Evolutionary conservation across 2,113 vertebrate genomes (phyloP), one percentile per base, ranked within the genome.

Genomic region (Ochotona curzoniae): DNA sequence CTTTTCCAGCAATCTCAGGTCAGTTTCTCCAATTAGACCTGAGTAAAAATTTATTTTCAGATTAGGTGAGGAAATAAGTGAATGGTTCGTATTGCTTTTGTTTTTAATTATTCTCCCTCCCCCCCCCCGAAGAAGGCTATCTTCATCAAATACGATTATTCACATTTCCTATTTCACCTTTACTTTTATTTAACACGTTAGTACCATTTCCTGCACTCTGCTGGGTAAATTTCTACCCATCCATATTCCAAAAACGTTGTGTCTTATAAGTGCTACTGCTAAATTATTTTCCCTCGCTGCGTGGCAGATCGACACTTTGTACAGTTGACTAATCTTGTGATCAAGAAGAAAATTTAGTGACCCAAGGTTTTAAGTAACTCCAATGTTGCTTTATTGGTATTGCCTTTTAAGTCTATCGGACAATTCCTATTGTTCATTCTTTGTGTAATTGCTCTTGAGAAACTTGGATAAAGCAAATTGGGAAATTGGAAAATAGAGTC

Each of bases 1-100:
- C 98, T 99, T 51, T 99, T 99, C 95, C 99, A 99, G n/a, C 99
- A 99, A 90, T 99, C 99, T 0, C 98, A 99, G 99, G 99, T 99
- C 89, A 98, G 98, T 89, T 25, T 60, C 89, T 75, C 60, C 14
- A 8, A 35, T 70, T 26, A 21, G 64, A 89, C 64, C 54, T 10
- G 20, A 86, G 70, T 82, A 25, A 11, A 71, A 38, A 44, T 61
- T 44, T 25, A 2, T 60, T 82, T 82, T 87, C 32, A 44, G 8
- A 80, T 63, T 57, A 25, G 79, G 49, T 89, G 11, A 70, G 28
- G 83, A 69, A 79, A 90, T 64, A 11, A 5, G 47, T 49, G 18
- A 92, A 26, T 54, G 18, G 7, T 78, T 51, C 69, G 13, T 63
- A 12, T 5, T 67, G 9, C 25, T 84, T n/a, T 32, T 66, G 7